Conservation (phyloP, 1,140 invertebrate species). For the Trialeurodes vaporariorum region DNA sequence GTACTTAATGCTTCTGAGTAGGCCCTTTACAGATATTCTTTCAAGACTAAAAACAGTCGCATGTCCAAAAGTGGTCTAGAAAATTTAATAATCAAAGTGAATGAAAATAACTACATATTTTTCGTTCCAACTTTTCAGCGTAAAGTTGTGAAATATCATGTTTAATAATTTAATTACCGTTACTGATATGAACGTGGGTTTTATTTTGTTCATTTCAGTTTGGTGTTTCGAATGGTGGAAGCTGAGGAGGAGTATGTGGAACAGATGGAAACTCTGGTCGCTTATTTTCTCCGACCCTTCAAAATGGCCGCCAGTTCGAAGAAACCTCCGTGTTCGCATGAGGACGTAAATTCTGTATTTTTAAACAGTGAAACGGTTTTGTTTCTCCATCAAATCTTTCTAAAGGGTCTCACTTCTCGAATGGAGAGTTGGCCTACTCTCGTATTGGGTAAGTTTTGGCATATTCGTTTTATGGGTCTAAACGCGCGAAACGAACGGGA, state of each 20-base stretch:
- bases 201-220: slow-evolving; percentile 38
- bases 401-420: slow-evolving; percentile 82
- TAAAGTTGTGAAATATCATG: too few species aligned
- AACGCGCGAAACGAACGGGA: too few species aligned
- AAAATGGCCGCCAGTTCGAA: slow-evolving; percentile 91
- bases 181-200: not conserved
- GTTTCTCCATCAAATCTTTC: slow-evolving; percentile 89
- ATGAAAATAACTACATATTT: too few species aligned
- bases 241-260: slow-evolving; percentile 84
- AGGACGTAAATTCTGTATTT: slow-evolving; percentile 92
- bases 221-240: slow-evolving; percentile 88
- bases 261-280: slow-evolving; percentile 80
- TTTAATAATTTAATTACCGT: not conserved
- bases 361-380: slow-evolving; percentile 87
- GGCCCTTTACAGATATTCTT: too few species aligned
- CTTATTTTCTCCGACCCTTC: slow-evolving; percentile 83
- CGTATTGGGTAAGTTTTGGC: slow-evolving; percentile 63
- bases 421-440: slow-evolving; percentile 89
- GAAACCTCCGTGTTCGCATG: slow-evolving; percentile 84
- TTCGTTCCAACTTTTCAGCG: too few species aligned
- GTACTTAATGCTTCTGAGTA: too few species aligned
- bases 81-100: too few species aligned
- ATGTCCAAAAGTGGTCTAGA: too few species aligned
- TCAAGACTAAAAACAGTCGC: too few species aligned
- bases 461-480: too few species aligned